phyloP scores from a whole-genome alignment of 2,113 vertebrate genomes.

The Clarias batrachus region DNA sequence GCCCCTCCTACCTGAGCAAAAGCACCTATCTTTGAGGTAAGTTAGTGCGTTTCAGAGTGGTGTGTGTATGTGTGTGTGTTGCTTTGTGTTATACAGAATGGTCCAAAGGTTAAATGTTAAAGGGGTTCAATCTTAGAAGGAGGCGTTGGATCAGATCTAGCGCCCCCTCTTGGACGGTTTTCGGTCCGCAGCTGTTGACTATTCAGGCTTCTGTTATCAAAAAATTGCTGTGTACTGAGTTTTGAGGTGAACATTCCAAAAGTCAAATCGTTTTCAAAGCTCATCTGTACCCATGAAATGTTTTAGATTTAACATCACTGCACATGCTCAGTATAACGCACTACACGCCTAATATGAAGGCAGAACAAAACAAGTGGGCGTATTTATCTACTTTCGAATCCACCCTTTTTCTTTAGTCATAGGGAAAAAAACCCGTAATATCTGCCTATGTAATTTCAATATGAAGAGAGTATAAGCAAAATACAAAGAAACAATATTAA shows the following conservation, averaged over 20 bases:
- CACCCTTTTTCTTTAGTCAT: not conserved
- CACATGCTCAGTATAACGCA: not conserved
- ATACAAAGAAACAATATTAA: not conserved
- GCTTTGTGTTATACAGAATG: not conserved
- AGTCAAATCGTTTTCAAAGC: not conserved
- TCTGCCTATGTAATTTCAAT: no score
- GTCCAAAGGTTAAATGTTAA: not conserved
- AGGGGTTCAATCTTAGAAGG: not conserved
- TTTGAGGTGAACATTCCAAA: not conserved
- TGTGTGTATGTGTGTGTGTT: not conserved
- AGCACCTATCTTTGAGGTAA: not conserved
- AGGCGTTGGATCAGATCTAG: not conserved
- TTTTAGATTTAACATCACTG: not conserved
- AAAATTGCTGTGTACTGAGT: not conserved
- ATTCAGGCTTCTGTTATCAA: not conserved
- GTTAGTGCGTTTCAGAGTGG: not conserved
- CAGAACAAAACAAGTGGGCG: not conserved
- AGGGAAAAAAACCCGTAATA: no score
- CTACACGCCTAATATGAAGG: not conserved
- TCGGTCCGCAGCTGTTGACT: not conserved
- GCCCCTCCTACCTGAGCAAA: not conserved
- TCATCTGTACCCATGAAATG: not conserved
- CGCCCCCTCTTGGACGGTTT: not conserved
- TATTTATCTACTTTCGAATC: no score
- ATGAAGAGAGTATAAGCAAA: no score